Evolutionary conservation across 2,797 vertebrate species (phyloP).

Genomic region (Chloroceryle amazona): DNA sequence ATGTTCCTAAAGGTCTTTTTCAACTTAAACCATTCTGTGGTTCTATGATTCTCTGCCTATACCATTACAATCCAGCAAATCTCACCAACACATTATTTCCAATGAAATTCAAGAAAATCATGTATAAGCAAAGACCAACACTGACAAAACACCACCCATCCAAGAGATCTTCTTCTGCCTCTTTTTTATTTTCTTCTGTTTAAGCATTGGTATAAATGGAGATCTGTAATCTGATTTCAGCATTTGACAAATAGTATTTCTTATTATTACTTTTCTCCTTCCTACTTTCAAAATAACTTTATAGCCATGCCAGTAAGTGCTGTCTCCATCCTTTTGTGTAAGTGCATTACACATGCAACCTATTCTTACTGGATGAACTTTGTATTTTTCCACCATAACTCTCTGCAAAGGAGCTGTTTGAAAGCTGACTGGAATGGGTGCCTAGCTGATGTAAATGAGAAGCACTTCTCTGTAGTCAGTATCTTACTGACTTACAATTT

Average conservation of each 20-base stretch:
- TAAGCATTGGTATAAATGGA: neutral
- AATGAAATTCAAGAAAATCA: neutral
- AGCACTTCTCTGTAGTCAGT: neutral
- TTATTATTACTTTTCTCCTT: neutral
- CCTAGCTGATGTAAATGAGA: neutral
- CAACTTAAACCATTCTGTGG: neutral
- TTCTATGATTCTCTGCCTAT: neutral
- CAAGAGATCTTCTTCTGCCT: neutral
- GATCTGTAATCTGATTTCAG: neutral
- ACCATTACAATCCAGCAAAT: neutral
- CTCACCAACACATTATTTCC: neutral
- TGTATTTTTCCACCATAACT: neutral
- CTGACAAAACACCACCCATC: neutral
- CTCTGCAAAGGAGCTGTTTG: neutral
- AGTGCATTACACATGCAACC: neutral
- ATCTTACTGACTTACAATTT: neutral
- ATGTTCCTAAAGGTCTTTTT: neutral
- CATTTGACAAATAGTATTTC: neutral
- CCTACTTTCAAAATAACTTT: neutral
- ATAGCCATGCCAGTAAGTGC: neutral
- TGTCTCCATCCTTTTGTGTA: neutral
- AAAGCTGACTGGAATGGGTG: neutral
- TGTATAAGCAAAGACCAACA: neutral
- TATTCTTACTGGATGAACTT: neutral
- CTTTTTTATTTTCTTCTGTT: neutral